phyloP scores from a whole-genome alignment of 2,113 vertebrate genomes.

The Chloropsis cyanopogon region DNA sequence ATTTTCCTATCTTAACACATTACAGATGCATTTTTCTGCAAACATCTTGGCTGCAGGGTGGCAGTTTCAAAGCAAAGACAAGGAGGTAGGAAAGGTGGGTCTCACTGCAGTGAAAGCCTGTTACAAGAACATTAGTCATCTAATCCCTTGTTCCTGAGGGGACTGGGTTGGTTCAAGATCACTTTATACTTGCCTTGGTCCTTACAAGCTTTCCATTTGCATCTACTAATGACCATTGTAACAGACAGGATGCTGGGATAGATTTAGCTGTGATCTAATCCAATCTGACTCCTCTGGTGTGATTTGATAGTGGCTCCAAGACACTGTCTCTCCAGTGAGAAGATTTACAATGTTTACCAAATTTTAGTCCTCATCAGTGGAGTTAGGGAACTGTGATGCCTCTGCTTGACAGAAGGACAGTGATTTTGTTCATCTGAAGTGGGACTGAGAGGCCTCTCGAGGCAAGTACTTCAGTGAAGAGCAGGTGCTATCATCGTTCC shows the following conservation, averaged over 20 bases:
- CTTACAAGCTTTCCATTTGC: not conserved
- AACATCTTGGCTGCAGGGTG: not conserved
- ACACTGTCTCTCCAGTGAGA: not conserved
- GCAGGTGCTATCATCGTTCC: not conserved
- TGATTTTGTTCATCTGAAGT: not conserved
- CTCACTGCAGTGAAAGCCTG: not conserved
- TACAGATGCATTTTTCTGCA: not conserved
- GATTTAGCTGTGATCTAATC: not conserved
- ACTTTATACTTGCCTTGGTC: not conserved
- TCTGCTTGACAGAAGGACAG: not conserved
- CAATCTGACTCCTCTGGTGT: not conserved
- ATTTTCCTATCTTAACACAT: not conserved
- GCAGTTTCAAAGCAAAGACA: not conserved
- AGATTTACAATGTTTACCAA: not conserved
- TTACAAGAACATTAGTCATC: not conserved
- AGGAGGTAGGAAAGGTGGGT: not conserved
- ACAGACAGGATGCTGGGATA: not conserved
- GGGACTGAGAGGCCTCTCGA: not conserved
- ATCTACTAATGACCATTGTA: not conserved
- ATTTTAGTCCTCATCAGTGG: not conserved
- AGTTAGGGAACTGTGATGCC: not conserved
- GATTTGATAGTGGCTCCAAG: not conserved
- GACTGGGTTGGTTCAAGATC: not conserved
- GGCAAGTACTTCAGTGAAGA: not conserved
- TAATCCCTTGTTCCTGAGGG: not conserved